These are phyloP conservation scores for Glossosoma conforme DNA, from an alignment of 1,140 invertebrate genomes.

Conservation along the genomic window DNA sequence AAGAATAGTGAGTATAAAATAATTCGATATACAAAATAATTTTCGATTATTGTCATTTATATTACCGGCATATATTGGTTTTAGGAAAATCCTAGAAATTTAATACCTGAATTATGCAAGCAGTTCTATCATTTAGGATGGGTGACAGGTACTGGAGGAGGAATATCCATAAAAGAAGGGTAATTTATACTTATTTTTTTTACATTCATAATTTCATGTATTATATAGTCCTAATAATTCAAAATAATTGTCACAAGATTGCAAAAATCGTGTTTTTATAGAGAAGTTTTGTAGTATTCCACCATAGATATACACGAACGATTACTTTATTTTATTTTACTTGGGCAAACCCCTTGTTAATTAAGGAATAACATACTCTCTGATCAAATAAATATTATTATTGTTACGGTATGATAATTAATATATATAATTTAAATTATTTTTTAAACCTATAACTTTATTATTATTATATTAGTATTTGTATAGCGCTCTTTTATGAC, in stretches of 20 bases:
- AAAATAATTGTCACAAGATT: constrained; percentile 4
- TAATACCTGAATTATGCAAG: constrained; percentile 84
- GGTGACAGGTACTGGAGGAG: constrained; percentile 90
- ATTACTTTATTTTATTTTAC: neutral
- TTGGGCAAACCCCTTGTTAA: neutral
- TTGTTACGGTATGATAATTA: no score
- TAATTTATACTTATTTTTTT: constrained; percentile 41
- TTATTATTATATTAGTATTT: no score
- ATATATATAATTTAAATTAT: no score
- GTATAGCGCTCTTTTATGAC: no score
- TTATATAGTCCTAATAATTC: neutral
- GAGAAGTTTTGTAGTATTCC: neutral
- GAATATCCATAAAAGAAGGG: constrained; percentile 87
- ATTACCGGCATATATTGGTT: neutral
- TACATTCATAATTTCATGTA: neutral
- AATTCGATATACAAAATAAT: no score
- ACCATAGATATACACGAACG: neutral
- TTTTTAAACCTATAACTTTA: no score
- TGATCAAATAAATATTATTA: no score
- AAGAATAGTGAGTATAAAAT: no score
- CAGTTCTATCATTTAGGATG: constrained; percentile 93
- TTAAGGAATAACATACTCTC: no score
- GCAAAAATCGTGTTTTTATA: neutral
- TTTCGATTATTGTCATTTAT: no score
- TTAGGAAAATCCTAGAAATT: constrained; percentile 73